A percentile compares a stretch with the other conserved stretches of the same genome.
phyloP scores from a whole-genome alignment of 2,113 vertebrate species.

The Cebus imitator region DNA sequence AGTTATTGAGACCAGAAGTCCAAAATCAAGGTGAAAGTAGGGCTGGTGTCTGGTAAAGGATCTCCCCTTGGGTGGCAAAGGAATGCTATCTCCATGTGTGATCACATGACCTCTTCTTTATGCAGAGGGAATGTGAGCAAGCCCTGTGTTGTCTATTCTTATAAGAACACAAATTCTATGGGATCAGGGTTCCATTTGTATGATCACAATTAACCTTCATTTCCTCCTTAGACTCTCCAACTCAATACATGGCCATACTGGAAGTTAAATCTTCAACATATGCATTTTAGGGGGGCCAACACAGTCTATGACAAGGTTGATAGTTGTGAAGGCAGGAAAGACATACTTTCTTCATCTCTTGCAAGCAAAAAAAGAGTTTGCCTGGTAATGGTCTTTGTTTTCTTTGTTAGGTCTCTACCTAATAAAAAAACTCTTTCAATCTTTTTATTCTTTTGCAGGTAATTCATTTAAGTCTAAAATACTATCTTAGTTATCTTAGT shows the following conservation, averaged over 20 bases:
- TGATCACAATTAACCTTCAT: not conserved
- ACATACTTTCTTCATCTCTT: not conserved
- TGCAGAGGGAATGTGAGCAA: not conserved
- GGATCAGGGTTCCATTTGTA: not conserved
- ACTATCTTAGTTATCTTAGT: not conserved
- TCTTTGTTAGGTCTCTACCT: not conserved
- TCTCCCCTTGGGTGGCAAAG: not conserved
- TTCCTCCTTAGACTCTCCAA: not conserved
- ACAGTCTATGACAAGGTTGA: not conserved
- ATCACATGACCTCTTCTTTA: not conserved
- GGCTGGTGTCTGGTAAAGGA: not conserved
- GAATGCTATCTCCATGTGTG: not conserved
- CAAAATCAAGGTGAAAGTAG: not conserved
- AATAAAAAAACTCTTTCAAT: not conserved
- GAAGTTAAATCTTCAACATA: not conserved
- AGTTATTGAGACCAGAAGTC: not conserved
- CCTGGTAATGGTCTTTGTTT: accelerated
- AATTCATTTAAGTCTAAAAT: not conserved
- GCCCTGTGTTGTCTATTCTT: not conserved
- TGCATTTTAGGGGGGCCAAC: not conserved
- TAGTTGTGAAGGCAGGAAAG: not conserved
- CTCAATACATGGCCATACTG: not conserved
- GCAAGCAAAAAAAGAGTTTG: not conserved
- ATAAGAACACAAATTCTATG: not conserved
- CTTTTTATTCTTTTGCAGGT: not conserved